phyloP scores from a whole-genome alignment of 2,888 invertebrate genomes.

The Allolobophora icterica region DNA sequence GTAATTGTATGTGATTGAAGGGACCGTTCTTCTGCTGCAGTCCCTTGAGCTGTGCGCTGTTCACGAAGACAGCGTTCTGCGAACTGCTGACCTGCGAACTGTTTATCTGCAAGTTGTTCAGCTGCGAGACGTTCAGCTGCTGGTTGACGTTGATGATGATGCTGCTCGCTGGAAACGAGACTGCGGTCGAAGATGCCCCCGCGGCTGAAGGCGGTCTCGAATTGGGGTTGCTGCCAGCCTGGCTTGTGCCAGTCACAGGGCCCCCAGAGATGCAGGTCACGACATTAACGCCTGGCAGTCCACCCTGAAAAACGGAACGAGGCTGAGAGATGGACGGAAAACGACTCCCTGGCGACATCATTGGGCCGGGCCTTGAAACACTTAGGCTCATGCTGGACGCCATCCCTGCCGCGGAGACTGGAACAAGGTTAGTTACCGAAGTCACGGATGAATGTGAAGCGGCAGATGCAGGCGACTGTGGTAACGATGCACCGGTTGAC shows the following conservation, averaged over 20 bases:
- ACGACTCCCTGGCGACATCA: not conserved
- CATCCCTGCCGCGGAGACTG: not conserved
- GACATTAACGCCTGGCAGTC: slow-evolving; percentile 4
- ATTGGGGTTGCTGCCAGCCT: not conserved
- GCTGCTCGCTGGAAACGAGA: not conserved
- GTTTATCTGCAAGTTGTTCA: slow-evolving; percentile 27
- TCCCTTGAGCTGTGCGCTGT: not conserved
- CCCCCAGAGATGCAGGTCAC: not conserved
- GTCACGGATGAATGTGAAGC: not conserved
- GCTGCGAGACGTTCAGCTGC: slow-evolving; percentile 29
- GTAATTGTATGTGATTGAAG: not conserved
- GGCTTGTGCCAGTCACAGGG: not conserved
- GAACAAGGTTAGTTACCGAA: not conserved
- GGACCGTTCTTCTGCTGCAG: slow-evolving; percentile 25
- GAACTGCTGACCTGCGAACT: slow-evolving; percentile 18
- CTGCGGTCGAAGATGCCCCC: not conserved
- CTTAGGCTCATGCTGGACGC: not conserved
- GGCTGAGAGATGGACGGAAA: slow-evolving; percentile 26
- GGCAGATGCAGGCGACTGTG: slow-evolving; percentile 14
- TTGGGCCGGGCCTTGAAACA: not conserved
- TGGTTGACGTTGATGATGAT: slow-evolving; percentile 29
- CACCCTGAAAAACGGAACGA: slow-evolving; percentile 19
- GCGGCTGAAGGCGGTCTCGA: slow-evolving; percentile 21
- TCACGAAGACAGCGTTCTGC: slow-evolving; percentile 14
- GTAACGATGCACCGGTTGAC: not conserved